Percentiles rank a stretch among this genome's conserved stretches.
Conservation (phyloP, 1,140 invertebrate genomes). For the Zaprionus vittiger region DNA sequence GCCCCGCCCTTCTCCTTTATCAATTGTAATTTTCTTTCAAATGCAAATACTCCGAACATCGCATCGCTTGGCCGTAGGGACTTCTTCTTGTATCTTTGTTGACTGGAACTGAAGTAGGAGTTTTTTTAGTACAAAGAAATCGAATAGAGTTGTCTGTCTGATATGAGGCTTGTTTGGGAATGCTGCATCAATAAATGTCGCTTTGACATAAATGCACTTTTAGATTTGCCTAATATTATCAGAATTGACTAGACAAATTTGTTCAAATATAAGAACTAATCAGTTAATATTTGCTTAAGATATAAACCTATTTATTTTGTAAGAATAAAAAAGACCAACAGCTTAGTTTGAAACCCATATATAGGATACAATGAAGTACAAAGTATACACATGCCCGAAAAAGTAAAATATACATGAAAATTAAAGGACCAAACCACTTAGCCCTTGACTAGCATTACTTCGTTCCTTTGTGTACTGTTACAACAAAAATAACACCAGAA, state of each 20-base stretch:
- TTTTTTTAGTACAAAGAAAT: constrained; percentile 44
- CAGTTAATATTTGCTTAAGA: not conserved
- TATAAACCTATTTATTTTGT: no score
- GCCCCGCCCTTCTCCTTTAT: constrained; percentile 44
- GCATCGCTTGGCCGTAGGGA: constrained; percentile 9
- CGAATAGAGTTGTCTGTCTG: constrained; percentile 48
- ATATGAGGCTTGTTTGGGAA: constrained; percentile 31
- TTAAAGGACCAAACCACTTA: constrained; percentile 8
- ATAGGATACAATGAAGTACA: no score
- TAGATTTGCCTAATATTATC: not conserved
- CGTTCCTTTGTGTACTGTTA: constrained; percentile 9
- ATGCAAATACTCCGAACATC: constrained; percentile 63
- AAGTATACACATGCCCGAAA: not conserved
- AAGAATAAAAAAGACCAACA: no score
- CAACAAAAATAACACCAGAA: not conserved
- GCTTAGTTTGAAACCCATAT: no score
- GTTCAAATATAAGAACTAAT: not conserved
- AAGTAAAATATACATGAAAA: constrained; percentile 10
- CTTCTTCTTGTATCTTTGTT: constrained; percentile 7
- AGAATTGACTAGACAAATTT: not conserved
- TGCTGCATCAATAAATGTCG: constrained; percentile 71
- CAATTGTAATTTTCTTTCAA: constrained; percentile 80
- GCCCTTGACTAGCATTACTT: not conserved
- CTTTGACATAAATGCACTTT: constrained; percentile 16
- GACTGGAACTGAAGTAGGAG: not conserved